Evolutionary conservation across 1,140 invertebrate genomes (phyloP).

Genomic region (Goniozus legneri): DNA sequence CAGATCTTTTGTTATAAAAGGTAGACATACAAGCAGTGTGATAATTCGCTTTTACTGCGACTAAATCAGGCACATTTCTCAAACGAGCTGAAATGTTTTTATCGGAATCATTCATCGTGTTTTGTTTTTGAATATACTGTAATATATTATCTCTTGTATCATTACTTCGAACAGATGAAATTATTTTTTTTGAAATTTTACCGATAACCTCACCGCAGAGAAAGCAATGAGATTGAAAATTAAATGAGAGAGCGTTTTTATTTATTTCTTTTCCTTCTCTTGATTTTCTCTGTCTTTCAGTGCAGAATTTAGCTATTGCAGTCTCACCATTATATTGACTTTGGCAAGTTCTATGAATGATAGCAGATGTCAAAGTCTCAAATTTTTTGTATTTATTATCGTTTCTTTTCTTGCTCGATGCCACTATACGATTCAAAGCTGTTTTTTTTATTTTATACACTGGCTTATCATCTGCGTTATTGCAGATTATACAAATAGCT

Average conservation of each 20-base stretch:
- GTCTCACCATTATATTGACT: not conserved
- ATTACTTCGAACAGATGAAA: not conserved
- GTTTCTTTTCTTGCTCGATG: not conserved
- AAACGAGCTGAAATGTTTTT: not conserved
- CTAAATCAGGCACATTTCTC: conserved; percentile 4
- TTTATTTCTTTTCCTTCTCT: not conserved
- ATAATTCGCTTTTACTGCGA: not conserved
- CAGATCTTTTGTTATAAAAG: conserved; percentile 2
- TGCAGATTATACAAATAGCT: not conserved
- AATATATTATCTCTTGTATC: not conserved
- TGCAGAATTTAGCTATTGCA: not conserved
- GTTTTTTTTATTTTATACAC: not conserved
- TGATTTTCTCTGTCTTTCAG: not conserved
- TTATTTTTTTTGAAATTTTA: not conserved
- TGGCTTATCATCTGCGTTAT: not conserved
- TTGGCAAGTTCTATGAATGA: conserved; percentile 2
- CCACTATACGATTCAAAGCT: not conserved
- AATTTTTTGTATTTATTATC: conserved; percentile 1
- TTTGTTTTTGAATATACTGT: conserved; percentile 5
- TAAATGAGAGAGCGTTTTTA: not conserved
- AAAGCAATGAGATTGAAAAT: conserved; percentile 4
- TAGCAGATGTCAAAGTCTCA: not conserved
- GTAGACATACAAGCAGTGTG: not conserved
- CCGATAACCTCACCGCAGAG: not conserved
- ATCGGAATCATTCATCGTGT: conserved; percentile 2